Percentiles rank a stretch among this genome's conserved stretches.
Conservation (phyloP, 2,113 vertebrate genomes). For the Sceloporus undulatus region DNA sequence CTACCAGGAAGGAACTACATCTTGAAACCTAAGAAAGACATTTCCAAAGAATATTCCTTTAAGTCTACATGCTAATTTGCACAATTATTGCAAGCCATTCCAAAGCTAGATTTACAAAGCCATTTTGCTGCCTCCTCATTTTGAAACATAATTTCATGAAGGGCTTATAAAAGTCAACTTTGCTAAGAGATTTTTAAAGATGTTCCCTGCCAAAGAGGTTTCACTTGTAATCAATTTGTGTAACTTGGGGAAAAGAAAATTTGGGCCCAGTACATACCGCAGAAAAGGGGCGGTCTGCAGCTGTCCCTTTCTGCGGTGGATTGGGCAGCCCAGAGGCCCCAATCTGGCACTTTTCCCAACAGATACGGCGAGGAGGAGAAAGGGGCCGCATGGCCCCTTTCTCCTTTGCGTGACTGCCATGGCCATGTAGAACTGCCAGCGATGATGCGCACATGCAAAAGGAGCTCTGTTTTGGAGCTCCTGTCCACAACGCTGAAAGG, state of each 20-base stretch:
- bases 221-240: conserved; percentile 22
- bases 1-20: background rate
- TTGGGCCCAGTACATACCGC: background rate
- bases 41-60: background rate
- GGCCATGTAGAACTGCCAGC: too few species aligned
- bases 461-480: too few species aligned
- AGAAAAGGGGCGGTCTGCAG: too few species aligned
- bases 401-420: too few species aligned
- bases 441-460: too few species aligned
- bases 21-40: background rate
- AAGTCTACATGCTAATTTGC: background rate
- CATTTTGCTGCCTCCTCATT: background rate
- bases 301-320: too few species aligned
- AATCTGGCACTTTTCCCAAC: too few species aligned
- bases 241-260: background rate
- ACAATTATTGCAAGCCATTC: background rate
- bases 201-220: background rate
- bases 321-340: too few species aligned
- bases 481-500: too few species aligned
- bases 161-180: background rate
- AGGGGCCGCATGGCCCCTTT: too few species aligned
- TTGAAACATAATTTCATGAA: conserved; percentile 1
- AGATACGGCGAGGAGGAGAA: too few species aligned
- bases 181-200: background rate
- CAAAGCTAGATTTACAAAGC: background rate